phyloP scores from a whole-genome alignment of 2,888 invertebrate genomes.

The Hydraecia micacea region DNA sequence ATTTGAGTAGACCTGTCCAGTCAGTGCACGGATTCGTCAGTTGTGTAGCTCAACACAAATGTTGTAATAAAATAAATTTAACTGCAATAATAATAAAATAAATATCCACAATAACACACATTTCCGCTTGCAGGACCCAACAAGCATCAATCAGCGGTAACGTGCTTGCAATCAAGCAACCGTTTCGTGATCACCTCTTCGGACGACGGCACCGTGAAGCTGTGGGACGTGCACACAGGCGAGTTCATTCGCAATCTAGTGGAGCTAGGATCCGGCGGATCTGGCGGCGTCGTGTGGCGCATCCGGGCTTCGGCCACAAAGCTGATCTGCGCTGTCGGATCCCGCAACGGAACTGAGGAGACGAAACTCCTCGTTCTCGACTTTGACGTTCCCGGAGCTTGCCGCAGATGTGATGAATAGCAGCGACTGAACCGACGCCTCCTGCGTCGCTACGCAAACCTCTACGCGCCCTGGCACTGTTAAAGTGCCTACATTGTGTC shows the following conservation, averaged over 20 bases:
- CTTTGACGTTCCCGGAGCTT: conserved; percentile 96
- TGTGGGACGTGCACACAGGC: conserved; percentile 99
- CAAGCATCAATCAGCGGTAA: conserved; percentile 99
- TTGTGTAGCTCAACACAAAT: not conserved
- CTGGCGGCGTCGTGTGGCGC: conserved; percentile 99
- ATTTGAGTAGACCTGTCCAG: not conserved
- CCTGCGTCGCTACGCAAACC: conserved; percentile 85
- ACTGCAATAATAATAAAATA: too few relatives aligned
- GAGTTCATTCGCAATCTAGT: conserved; percentile 99
- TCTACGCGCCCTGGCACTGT: conserved; percentile 87
- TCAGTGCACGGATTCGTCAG: not conserved
- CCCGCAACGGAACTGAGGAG: conserved; percentile 99
- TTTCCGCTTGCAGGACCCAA: conserved; percentile 93
- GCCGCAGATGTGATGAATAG: conserved; percentile 90
- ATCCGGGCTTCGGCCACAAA: conserved; percentile 98
- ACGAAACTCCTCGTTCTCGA: conserved; percentile 99
- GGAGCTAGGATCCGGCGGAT: conserved; percentile 97
- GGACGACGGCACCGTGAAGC: conserved; percentile 99
- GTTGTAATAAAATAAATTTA: not conserved
- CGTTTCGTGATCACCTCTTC: conserved; percentile 99
- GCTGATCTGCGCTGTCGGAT: conserved; percentile 99
- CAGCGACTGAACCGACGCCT: conserved; percentile 87
- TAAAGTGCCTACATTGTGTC: conserved; percentile 64
- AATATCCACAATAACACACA: not conserved
- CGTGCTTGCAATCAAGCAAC: conserved; percentile 99